phyloP scores from a whole-genome alignment of 2,113 vertebrate species.

The Dipodomys stephensi region DNA sequence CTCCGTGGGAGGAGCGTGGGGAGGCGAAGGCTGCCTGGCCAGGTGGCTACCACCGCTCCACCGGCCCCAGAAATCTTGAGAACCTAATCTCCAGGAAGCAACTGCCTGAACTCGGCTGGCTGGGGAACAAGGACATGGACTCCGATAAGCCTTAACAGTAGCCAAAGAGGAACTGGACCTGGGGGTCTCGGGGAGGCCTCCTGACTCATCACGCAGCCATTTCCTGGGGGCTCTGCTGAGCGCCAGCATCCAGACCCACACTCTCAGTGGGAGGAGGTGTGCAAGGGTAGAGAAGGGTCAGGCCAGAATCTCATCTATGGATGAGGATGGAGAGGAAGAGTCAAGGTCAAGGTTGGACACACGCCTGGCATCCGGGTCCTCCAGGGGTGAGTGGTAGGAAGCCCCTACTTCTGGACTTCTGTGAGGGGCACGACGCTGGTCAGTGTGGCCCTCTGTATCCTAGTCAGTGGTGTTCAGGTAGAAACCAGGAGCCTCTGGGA shows the following conservation, averaged over 20 bases:
- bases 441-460: too few species aligned
- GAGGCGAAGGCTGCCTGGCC: constrained; percentile 49
- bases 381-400: too few species aligned
- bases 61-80: constrained; percentile 55
- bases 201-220: neutral
- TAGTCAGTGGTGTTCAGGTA: too few species aligned
- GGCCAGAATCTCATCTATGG: neutral
- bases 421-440: too few species aligned
- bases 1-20: neutral
- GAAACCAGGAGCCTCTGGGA: too few species aligned
- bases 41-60: constrained; percentile 73
- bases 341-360: neutral
- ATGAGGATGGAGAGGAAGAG: neutral
- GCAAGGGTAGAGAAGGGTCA: neutral
- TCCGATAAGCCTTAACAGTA: constrained; percentile 31
- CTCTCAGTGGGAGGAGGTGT: neutral
- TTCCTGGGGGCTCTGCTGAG: neutral
- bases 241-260: neutral
- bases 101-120: constrained; percentile 48
- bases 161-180: neutral
- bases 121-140: constrained; percentile 57
- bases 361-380: neutral
- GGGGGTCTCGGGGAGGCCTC: neutral
- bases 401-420: too few species aligned
- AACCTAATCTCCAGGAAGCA: constrained; percentile 68